A percentile compares a stretch with the other conserved stretches of the same genome.
These are phyloP conservation scores for Drosophila nasuta DNA, from an alignment of 1,140 invertebrate genomes.

Conservation along the genomic window DNA sequence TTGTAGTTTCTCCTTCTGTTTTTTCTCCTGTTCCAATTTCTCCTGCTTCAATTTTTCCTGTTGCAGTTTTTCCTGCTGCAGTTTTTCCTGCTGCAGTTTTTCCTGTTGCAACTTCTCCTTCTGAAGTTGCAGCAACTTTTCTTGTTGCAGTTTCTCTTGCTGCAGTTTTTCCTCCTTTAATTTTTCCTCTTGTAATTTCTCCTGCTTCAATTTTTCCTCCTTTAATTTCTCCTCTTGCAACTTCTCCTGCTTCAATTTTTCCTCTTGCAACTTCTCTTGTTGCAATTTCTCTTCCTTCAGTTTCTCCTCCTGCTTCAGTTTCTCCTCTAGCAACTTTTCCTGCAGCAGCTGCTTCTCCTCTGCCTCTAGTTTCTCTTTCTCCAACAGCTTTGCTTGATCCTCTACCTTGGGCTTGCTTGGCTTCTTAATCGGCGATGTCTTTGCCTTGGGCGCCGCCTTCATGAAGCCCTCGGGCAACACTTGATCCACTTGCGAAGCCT, in stretches of 20 bases:
- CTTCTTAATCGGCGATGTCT: constrained; percentile 68
- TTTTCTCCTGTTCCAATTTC: background rate
- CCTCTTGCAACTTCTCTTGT: background rate
- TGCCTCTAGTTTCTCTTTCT: background rate
- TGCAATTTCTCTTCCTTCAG: background rate
- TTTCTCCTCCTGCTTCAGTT: too few species aligned
- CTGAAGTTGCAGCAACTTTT: background rate
- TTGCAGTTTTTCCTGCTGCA: constrained; percentile 10
- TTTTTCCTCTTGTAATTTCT: background rate
- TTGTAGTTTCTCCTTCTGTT: background rate
- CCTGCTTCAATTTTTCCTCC: background rate
- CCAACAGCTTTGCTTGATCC: background rate
- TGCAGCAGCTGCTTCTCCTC: background rate
- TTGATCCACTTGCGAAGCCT: constrained; percentile 16
- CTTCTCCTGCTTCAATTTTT: background rate
- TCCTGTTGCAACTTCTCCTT: constrained; percentile 12
- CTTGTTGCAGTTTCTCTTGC: constrained; percentile 2
- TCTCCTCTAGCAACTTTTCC: constrained; percentile 9
- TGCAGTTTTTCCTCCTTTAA: background rate
- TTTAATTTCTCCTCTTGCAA: background rate
- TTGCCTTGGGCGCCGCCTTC: constrained; percentile 63
- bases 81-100: background rate
- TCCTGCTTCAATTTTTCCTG: too few species aligned
- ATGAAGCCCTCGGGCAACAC: constrained; percentile 74
- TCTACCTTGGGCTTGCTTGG: background rate